Conservation (phyloP, 2,888 invertebrate genomes). For the Heliconius hortense region DNA sequence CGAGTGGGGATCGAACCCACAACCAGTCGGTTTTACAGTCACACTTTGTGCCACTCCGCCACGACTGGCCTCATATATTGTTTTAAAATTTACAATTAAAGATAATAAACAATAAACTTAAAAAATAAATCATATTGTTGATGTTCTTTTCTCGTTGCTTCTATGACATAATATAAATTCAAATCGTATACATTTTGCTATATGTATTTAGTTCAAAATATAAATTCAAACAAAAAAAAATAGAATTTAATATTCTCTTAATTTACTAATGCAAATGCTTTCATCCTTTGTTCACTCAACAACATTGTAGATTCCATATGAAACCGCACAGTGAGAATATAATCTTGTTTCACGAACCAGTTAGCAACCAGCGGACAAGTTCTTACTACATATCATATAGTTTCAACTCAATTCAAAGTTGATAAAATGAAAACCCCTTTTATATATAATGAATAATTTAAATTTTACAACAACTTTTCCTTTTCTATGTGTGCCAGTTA, state of each 20-base stretch:
- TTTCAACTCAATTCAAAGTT: conserved; percentile 6
- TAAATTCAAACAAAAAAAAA: not conserved
- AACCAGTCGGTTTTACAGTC: no score
- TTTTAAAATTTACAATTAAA: no score
- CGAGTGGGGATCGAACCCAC: no score
- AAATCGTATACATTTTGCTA: not conserved
- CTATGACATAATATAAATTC: not conserved
- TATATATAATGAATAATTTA: conserved; percentile 7
- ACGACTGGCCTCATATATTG: no score
- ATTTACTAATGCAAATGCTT: conserved; percentile 27
- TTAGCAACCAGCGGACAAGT: conserved; percentile 22
- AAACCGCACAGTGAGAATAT: conserved; percentile 24
- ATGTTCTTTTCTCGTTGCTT: not conserved
- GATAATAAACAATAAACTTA: no score
- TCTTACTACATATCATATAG: conserved; percentile 18
- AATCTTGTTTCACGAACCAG: conserved; percentile 28
- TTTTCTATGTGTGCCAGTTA: not conserved
- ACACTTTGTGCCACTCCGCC: no score
- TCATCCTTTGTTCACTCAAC: conserved; percentile 8
- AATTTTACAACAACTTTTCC: conserved; percentile 1
- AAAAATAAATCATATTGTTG: no score
- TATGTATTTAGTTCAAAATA: not conserved
- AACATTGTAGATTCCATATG: conserved; percentile 23
- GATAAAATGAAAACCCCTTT: conserved; percentile 6
- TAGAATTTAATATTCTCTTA: conserved; percentile 19